Evolutionary conservation across 1,140 invertebrate genomes (phyloP).

Genomic region (Araneus ventricosus): DNA sequence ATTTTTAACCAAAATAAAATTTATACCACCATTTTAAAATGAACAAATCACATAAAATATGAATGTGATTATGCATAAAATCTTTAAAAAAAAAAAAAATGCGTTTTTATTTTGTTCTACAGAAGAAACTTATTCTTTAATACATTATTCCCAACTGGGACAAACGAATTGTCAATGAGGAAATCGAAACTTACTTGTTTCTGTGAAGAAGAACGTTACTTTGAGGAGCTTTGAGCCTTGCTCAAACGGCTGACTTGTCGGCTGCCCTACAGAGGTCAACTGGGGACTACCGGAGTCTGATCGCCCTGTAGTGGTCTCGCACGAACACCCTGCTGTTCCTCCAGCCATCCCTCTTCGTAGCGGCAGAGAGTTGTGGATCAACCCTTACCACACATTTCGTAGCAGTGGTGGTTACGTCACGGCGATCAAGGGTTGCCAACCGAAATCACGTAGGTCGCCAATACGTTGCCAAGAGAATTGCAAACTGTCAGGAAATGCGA

Average conservation of each 20-base stretch:
- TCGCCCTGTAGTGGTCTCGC: conserved; percentile 92
- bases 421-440: background rate
- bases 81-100: background rate
- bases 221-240: conserved; percentile 93
- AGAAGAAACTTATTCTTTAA: background rate
- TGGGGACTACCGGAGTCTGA: conserved; percentile 89
- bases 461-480: background rate
- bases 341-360: conserved; percentile 19
- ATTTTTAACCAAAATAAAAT: too few species aligned
- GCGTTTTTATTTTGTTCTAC: background rate
- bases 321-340: conserved; percentile 63
- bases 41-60: background rate
- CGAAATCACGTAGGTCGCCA: background rate
- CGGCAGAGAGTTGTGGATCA: background rate
- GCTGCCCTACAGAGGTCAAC: conserved; percentile 90
- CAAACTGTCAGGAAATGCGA: background rate
- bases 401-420: conserved; percentile 65
- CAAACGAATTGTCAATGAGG: background rate
- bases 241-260: conserved; percentile 94
- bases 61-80: background rate
- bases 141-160: background rate
- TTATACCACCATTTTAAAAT: too few species aligned
- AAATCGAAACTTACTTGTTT: conserved; percentile 86
- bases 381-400: conserved; percentile 69
- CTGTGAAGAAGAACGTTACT: conserved; percentile 93